Evolutionary conservation across 2,113 vertebrate species (phyloP).

Genomic region (Hyla sarda): DNA sequence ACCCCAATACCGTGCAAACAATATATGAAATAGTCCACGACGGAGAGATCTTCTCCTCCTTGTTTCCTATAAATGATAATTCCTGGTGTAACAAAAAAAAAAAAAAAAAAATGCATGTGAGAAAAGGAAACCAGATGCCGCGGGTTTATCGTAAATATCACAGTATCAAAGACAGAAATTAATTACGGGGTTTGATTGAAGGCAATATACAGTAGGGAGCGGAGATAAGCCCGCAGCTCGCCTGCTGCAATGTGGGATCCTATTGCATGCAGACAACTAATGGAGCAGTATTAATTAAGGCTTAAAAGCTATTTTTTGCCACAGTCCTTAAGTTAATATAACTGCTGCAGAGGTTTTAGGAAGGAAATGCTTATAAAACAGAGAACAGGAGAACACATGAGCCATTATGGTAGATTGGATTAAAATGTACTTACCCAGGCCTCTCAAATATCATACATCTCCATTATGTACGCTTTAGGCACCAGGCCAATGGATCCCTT

Average conservation of each 20-base stretch:
- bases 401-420: conserved; percentile 83
- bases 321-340: conserved; percentile 73
- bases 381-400: conserved; percentile 79
- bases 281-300: conserved; percentile 67
- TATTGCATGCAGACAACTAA: conserved; percentile 66
- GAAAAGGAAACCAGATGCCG: conserved; percentile 49
- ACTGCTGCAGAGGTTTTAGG: conserved; percentile 73
- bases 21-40: conserved; percentile 63
- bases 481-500: conserved; percentile 93
- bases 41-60: conserved; percentile 45
- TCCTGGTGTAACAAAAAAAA: conserved; percentile 60
- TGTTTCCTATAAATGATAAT: conserved; percentile 61
- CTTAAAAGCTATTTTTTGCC: conserved; percentile 65
- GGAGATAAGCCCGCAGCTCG: conserved; percentile 59
- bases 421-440: conserved; percentile 86
- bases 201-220: conserved; percentile 55
- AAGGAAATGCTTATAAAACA: conserved; percentile 77
- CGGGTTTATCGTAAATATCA: conserved; percentile 44
- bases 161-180: conserved; percentile 37
- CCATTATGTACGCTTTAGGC: conserved; percentile 93
- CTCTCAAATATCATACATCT: conserved; percentile 90
- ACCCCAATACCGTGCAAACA: conserved; percentile 7
- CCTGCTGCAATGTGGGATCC: conserved; percentile 60
- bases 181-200: conserved; percentile 50
- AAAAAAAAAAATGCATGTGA: conserved; percentile 44